Evolutionary conservation across 2,888 invertebrate species (phyloP), one percentile per base, ranked within the genome.

Genomic region (Cerastoderma edule): DNA sequence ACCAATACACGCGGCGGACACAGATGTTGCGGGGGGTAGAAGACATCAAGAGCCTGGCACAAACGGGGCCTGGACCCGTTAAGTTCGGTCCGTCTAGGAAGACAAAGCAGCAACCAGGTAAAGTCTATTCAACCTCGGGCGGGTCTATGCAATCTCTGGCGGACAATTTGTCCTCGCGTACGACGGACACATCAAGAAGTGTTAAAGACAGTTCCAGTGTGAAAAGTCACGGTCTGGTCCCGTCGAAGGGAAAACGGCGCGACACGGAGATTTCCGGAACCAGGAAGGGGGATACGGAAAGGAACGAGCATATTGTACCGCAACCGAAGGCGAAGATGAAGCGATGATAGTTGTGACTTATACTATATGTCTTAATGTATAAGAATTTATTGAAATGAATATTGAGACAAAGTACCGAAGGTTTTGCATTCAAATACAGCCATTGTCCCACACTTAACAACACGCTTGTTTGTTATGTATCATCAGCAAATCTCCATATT

Each of bases 41-140:
- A 0, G 64, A 63, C 24, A 27, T 54, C 8, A 33, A 72, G 4
- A 81, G 80, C 35, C 24, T 81, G 27, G 80, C 80, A 1, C 69
- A 77, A 32, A 81, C 67, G 30, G 80, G 80, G 13, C 46, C 53
- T 6, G 80, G 80, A 3, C 70, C 70, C 1, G 65, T 81, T 0
- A 69, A 69, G 33, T 80, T 74, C 65, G 67, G 39, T 19, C 22
- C 68, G 30, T 13, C n/a, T 2, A 57, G 22, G 33, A 54, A 44
- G 4, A 24, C 65, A 10, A 67, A 63, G 24, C 24, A 35, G n/a
- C 8, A 28, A 10, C 66, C 70, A 50, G 27, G 10, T 8, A 63
- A 67, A 50, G 66, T 35, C 4, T 53, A 66, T 16, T 46, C 67
- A 6, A 46, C 54, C 44, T 32, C 70, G 0, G 67, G 48, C n/a